Evolutionary conservation across 2,888 invertebrate species (phyloP).

Genomic region (Cephalotes varians): DNA sequence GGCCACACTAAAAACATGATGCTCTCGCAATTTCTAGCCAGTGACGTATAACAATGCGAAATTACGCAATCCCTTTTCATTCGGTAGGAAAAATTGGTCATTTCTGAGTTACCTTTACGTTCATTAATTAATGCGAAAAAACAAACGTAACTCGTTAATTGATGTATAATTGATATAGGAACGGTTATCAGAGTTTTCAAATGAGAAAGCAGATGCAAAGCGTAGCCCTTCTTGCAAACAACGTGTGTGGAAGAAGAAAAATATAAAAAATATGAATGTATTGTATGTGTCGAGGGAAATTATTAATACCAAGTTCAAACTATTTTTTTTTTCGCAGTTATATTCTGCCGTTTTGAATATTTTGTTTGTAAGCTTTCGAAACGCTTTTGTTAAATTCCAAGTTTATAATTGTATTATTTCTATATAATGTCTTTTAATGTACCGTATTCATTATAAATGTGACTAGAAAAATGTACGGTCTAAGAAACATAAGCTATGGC

Average conservation of each 20-base stretch:
- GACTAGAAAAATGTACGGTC: not conserved
- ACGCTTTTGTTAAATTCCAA: constrained; percentile 4
- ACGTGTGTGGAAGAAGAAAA: constrained; percentile 6
- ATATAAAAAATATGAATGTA: constrained; percentile 28
- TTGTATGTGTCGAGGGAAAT: not conserved
- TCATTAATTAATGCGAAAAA: constrained; percentile 84
- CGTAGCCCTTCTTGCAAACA: not conserved
- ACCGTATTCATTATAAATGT: constrained; percentile 13
- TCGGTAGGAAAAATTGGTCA: constrained; percentile 66
- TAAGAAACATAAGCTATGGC: constrained; percentile 51
- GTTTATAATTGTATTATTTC: not conserved
- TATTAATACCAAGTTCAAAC: constrained; percentile 31
- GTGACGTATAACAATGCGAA: constrained; percentile 52
- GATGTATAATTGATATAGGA: constrained; percentile 83
- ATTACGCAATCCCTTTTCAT: constrained; percentile 12
- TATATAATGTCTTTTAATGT: not conserved
- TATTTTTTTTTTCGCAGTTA: not conserved
- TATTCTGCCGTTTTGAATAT: not conserved
- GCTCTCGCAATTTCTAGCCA: constrained; percentile 60
- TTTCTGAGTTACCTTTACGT: constrained; percentile 80
- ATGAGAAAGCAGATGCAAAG: constrained; percentile 22
- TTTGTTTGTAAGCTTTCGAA: not conserved
- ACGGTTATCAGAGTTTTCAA: constrained; percentile 78
- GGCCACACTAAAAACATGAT: constrained; percentile 69
- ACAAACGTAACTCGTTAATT: constrained; percentile 83